These are phyloP conservation scores for Sycophila sp. DNA, from an alignment of 1,140 invertebrate genomes.

Conservation along the genomic window DNA sequence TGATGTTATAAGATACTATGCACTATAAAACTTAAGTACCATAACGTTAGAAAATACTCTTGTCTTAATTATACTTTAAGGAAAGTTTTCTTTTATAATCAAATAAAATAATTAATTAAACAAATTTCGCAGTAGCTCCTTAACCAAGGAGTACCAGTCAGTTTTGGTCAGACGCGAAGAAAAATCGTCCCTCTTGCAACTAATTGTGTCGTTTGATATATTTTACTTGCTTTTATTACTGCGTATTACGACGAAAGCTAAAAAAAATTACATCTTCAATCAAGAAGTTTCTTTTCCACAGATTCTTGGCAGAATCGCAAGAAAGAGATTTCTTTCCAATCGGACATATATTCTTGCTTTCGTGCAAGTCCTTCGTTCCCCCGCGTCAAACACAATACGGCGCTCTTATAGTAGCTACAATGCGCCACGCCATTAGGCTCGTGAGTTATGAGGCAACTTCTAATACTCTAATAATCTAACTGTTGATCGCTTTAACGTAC, in stretches of 20 bases:
- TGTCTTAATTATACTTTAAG: too few relatives aligned
- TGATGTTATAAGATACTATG: too few relatives aligned
- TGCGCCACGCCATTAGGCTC: conserved; percentile 56
- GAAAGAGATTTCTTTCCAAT: conserved; percentile 4
- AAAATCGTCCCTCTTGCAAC: neutral
- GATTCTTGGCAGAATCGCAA: neutral
- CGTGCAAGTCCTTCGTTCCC: conserved; percentile 39
- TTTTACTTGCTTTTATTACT: too few relatives aligned
- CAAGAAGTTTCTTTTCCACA: conserved; percentile 15
- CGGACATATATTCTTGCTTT: conserved; percentile 5
- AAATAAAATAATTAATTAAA: too few relatives aligned
- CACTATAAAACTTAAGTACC: too few relatives aligned
- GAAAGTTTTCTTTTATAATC: too few relatives aligned
- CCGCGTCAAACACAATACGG: conserved; percentile 57
- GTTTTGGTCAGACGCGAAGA: neutral
- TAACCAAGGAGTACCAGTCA: neutral
- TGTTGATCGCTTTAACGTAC: conserved; percentile 54
- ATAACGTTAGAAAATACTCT: too few relatives aligned
- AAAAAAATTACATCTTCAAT: neutral
- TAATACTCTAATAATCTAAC: conserved; percentile 66
- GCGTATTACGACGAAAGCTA: neutral
- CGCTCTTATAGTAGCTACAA: conserved; percentile 39
- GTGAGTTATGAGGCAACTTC: conserved; percentile 65
- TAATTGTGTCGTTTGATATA: too few relatives aligned
- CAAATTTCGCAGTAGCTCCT: too few relatives aligned